phyloP scores from a whole-genome alignment of 92 coral and sea anemone genomes.

The Porites divaricata region DNA sequence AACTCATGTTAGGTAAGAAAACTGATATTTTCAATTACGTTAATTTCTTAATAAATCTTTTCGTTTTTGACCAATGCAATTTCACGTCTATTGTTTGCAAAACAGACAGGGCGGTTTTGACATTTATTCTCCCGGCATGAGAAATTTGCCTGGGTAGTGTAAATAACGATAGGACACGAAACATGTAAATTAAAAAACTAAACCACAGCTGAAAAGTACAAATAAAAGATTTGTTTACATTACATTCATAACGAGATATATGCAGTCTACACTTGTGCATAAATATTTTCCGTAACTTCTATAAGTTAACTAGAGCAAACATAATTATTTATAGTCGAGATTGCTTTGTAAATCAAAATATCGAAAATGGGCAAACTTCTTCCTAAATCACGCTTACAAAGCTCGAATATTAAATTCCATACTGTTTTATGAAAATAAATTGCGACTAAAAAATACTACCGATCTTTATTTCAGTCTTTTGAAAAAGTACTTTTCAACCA shows the following conservation, averaged over 20 bases:
- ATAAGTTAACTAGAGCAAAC: not conserved
- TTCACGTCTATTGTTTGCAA: not conserved
- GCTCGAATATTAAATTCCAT: too few relatives aligned
- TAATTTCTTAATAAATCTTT: not conserved
- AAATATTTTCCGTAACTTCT: not conserved
- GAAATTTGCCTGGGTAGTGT: constrained; percentile 9
- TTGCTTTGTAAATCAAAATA: not conserved
- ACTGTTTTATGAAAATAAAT: too few relatives aligned
- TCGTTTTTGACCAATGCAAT: not conserved
- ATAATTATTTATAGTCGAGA: not conserved
- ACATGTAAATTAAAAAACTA: not conserved
- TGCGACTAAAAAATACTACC: too few relatives aligned
- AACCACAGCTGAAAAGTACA: not conserved
- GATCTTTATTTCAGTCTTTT: not conserved
- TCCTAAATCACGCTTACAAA: too few relatives aligned
- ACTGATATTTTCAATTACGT: not conserved
- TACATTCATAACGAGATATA: not conserved
- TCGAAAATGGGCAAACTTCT: too few relatives aligned
- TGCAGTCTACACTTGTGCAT: not conserved
- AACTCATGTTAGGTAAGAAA: not conserved
- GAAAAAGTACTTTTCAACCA: not conserved
- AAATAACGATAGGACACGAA: constrained; percentile 4
- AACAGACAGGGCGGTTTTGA: constrained; percentile 16
- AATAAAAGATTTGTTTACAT: not conserved
- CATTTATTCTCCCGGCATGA: constrained; percentile 5